These are phyloP conservation scores for Reticulitermes speratus DNA, from an alignment of 1,140 invertebrate genomes.

Conservation along the genomic window DNA sequence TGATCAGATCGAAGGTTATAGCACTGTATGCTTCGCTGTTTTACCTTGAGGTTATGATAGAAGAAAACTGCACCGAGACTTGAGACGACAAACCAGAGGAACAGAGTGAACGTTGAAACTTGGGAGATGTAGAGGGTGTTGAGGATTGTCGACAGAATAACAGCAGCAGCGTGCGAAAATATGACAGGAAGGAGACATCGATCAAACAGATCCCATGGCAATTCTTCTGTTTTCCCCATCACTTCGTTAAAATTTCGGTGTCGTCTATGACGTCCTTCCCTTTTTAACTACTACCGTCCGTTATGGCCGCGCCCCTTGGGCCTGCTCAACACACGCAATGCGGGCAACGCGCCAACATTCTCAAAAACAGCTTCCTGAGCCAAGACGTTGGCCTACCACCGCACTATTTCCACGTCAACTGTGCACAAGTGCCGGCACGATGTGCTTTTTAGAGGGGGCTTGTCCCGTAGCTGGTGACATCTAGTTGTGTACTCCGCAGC, in stretches of 20 bases:
- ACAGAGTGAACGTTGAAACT: conserved; percentile 71
- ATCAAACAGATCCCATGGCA: conserved; percentile 74
- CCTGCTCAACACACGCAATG: background rate
- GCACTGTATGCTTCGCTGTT: conserved; percentile 38
- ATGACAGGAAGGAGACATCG: conserved; percentile 72
- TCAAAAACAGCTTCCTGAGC: background rate
- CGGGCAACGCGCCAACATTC: background rate
- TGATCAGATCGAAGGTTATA: background rate
- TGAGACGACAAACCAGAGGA: conserved; percentile 67
- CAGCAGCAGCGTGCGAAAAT: conserved; percentile 72
- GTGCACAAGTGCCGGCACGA: background rate
- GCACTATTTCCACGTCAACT: background rate
- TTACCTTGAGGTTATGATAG: conserved; percentile 79
- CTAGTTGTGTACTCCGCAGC: background rate
- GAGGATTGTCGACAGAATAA: conserved; percentile 67
- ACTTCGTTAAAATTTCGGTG: background rate
- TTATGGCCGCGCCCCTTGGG: background rate
- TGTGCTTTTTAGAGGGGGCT: no score
- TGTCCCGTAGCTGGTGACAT: background rate
- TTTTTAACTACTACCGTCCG: background rate
- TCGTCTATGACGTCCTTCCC: background rate
- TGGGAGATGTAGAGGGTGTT: conserved; percentile 69
- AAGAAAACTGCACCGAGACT: conserved; percentile 71
- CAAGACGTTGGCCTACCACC: background rate
- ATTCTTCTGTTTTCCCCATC: conserved; percentile 45